A percentile compares a stretch with the other conserved stretches of the same genome.
phyloP scores from a whole-genome alignment of 2,797 vertebrate genomes.

The Lagocephalus sceleratus region DNA sequence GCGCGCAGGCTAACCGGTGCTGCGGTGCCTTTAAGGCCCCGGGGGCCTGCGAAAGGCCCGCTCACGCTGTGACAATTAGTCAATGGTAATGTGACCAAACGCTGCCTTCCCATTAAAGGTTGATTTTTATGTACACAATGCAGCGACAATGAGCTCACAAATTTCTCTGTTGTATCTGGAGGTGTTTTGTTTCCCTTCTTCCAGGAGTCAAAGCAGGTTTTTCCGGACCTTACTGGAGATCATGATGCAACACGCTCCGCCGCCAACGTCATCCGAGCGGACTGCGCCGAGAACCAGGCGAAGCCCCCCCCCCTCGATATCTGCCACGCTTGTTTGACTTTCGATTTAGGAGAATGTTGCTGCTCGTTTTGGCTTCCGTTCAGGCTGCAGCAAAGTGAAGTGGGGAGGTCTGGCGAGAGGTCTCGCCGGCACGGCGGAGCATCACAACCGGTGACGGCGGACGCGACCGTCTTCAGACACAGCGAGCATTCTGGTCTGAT shows the following conservation, averaged over 20 bases:
- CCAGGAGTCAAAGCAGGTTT: too few relatives aligned
- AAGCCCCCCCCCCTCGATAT: too few relatives aligned
- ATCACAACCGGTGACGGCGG: too few relatives aligned
- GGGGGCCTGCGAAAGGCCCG: background rate
- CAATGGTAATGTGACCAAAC: background rate
- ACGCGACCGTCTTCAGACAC: too few relatives aligned
- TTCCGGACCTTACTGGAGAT: background rate
- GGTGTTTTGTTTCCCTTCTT: too few relatives aligned
- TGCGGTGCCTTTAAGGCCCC: too few relatives aligned
- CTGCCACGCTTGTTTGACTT: background rate
- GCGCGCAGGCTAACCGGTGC: constrained; percentile 5
- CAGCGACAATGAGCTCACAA: background rate
- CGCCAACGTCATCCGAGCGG: too few relatives aligned
- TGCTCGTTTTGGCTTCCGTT: background rate
- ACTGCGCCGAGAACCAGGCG: too few relatives aligned
- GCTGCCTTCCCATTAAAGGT: background rate
- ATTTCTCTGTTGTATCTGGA: too few relatives aligned
- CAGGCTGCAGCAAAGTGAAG: background rate
- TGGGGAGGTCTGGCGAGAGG: background rate
- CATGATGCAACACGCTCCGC: too few relatives aligned
- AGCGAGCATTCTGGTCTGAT: too few relatives aligned
- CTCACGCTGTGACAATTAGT: background rate
- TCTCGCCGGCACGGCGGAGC: background rate
- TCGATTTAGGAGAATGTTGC: background rate
- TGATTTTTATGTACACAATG: background rate